Evolutionary conservation across 2,797 vertebrate genomes (phyloP), one percentile per base, ranked within the genome.

Genomic region (Semotilus atromaculatus): DNA sequence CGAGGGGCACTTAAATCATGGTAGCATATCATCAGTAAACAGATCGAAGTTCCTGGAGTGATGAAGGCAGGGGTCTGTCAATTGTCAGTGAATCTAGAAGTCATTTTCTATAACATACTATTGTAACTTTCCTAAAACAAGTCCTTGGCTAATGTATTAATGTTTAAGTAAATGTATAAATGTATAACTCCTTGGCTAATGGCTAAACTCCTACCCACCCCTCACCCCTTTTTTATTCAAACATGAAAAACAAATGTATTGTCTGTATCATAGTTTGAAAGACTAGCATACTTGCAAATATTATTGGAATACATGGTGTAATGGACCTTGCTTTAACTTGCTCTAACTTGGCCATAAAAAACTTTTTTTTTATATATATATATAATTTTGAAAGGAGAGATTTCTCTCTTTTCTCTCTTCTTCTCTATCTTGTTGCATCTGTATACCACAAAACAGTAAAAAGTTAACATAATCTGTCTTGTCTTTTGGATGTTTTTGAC

Each of bases 401-500:
- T 53, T 74, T 19, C 29, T 75, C 31, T n/a, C n/a, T n/a, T n/a
- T n/a, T n/a, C n/a, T n/a, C n/a, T n/a, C n/a, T n/a, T n/a, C n/a
- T n/a, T n/a, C n/a, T n/a, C n/a, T n/a, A n/a, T 45, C 16, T 19
- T 73, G n/a, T 48, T 72, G 16, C 43, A 48, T 72, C 16, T 48
- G 29, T 53, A 21, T 74, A 34, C n/a, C 13, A 58, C 34, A 38
- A 60, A 60, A 64, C 60, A 79, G 26, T 62, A 43, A 38, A 43
- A 71, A 18, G 26, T n/a, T 31, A 60, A 73, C 4, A 18, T 11
- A n/a, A 23, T 40, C 7, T 23, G 23, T 53, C 18, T 64, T 84
- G n/a, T 85, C 66, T 80, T 26, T 7, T 75, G 73, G n/a, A 23
- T 67, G 29, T 66, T 74, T 82, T 9, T 93, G 96, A 86, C 94